Evolutionary conservation across 2,888 invertebrate species (phyloP).

Genomic region (Meliscaeva auricollis): DNA sequence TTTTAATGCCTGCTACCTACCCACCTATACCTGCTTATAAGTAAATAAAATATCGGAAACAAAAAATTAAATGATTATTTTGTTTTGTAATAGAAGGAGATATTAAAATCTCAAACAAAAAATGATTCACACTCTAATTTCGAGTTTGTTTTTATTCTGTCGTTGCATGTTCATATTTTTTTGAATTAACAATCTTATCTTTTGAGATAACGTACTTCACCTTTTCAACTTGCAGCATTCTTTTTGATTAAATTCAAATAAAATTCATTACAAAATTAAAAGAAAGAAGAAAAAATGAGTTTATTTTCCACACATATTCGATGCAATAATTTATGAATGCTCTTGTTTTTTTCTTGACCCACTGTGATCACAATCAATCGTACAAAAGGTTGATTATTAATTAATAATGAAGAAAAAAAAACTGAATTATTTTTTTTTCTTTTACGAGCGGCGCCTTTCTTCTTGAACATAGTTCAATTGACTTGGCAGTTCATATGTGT

Average conservation of each 20-base stretch:
- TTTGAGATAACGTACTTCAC: slow-evolving; percentile 62
- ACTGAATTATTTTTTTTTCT: neutral
- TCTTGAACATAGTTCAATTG: slow-evolving; percentile 52
- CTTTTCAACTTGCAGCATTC: slow-evolving; percentile 56
- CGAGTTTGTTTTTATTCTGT: slow-evolving; percentile 4
- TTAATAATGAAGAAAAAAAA: slow-evolving; percentile 46
- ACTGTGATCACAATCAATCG: slow-evolving; percentile 38
- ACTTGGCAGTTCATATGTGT: slow-evolving; percentile 2
- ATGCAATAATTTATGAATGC: slow-evolving; percentile 29
- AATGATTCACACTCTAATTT: slow-evolving; percentile 3
- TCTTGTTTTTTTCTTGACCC: slow-evolving; percentile 57
- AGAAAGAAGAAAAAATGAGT: neutral
- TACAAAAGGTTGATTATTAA: slow-evolving; percentile 65
- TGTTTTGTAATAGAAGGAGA: too few relatives aligned
- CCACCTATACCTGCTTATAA: too few relatives aligned
- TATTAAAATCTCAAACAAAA: too few relatives aligned
- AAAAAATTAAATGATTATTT: too few relatives aligned
- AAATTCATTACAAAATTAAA: slow-evolving; percentile 17
- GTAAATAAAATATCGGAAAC: too few relatives aligned
- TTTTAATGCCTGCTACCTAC: too few relatives aligned
- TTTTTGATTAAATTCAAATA: slow-evolving; percentile 49
- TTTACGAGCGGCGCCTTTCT: slow-evolving; percentile 53
- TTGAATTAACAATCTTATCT: slow-evolving; percentile 53
- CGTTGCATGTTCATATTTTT: neutral
- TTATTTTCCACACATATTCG: neutral